Percentiles rank a stretch among this genome's conserved stretches.
Evolutionary conservation across 2,113 vertebrate species (phyloP).

Genomic region (Mobula birostris): DNA sequence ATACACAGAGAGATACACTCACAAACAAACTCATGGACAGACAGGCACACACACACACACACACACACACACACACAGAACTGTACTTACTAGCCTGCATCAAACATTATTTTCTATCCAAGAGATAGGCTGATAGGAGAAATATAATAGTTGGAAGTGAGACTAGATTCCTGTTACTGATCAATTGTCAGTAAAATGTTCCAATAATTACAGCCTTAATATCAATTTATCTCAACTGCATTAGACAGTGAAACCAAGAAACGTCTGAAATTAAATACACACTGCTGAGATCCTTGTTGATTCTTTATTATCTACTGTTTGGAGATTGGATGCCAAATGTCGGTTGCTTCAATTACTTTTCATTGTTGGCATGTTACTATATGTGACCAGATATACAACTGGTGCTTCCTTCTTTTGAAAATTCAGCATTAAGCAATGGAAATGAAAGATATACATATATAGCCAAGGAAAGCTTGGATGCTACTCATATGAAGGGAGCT

Average conservation of each 20-base stretch:
- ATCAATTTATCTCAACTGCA: slow-evolving; percentile 17
- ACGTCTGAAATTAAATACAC: not conserved
- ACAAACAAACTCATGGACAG: no score
- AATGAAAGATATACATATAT: not conserved
- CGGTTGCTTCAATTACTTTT: not conserved
- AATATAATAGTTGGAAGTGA: slow-evolving; percentile 8
- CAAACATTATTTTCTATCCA: slow-evolving; percentile 11
- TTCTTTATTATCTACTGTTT: not conserved
- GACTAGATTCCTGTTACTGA: not conserved
- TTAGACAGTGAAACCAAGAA: not conserved
- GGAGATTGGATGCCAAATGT: not conserved
- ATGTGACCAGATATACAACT: not conserved
- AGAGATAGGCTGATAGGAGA: not conserved
- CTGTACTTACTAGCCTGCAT: not conserved
- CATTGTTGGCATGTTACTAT: not conserved
- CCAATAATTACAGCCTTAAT: slow-evolving; percentile 12
- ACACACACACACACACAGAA: not conserved
- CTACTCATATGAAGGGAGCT: not conserved
- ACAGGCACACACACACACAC: no score
- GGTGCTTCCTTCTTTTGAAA: not conserved
- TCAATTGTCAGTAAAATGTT: slow-evolving; percentile 18
- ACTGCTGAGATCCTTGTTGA: not conserved
- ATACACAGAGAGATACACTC: no score
- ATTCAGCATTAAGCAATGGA: no score
- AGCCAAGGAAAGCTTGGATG: not conserved